phyloP scores from a whole-genome alignment of 2,888 invertebrate genomes.

The Syritta pipiens region DNA sequence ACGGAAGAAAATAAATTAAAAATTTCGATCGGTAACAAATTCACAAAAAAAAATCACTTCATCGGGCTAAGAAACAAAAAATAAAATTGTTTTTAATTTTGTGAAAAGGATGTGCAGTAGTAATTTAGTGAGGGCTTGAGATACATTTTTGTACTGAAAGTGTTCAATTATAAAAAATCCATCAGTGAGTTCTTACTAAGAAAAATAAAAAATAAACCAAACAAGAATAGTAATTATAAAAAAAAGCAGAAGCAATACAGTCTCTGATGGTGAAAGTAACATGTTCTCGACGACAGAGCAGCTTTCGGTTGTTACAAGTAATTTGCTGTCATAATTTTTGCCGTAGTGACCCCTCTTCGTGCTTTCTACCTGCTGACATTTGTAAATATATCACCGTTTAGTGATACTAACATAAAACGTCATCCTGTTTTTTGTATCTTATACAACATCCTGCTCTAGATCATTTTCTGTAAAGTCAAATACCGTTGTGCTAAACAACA shows the following conservation, averaged over 20 bases:
- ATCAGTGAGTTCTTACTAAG: constrained; percentile 42
- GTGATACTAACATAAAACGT: too few relatives aligned
- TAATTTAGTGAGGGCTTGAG: constrained; percentile 15
- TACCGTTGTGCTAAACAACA: constrained; percentile 3
- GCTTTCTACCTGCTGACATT: constrained; percentile 50
- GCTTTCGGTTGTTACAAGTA: constrained; percentile 46
- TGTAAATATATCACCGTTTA: constrained; percentile 15
- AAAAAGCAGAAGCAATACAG: constrained; percentile 62
- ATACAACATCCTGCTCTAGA: constrained; percentile 5
- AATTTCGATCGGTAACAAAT: constrained; percentile 61
- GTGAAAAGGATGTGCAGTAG: constrained; percentile 14
- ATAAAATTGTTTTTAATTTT: constrained; percentile 5
- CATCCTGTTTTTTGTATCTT: too few relatives aligned
- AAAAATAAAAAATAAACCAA: constrained; percentile 33
- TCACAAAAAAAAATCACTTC: neutral
- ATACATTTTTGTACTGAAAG: constrained; percentile 45
- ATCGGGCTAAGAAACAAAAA: too few relatives aligned
- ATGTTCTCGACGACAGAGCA: constrained; percentile 43
- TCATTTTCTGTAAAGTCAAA: constrained; percentile 3
- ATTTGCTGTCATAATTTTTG: constrained; percentile 47
- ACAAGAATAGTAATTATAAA: constrained; percentile 38
- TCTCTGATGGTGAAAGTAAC: constrained; percentile 56
- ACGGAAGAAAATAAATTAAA: too few relatives aligned
- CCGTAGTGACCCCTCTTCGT: constrained; percentile 34
- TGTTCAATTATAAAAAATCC: constrained; percentile 31